A percentile compares a stretch with the other conserved stretches of the same genome.
Conservation (phyloP, 2,888 invertebrate genomes). For the Dryobotodes eremita region DNA sequence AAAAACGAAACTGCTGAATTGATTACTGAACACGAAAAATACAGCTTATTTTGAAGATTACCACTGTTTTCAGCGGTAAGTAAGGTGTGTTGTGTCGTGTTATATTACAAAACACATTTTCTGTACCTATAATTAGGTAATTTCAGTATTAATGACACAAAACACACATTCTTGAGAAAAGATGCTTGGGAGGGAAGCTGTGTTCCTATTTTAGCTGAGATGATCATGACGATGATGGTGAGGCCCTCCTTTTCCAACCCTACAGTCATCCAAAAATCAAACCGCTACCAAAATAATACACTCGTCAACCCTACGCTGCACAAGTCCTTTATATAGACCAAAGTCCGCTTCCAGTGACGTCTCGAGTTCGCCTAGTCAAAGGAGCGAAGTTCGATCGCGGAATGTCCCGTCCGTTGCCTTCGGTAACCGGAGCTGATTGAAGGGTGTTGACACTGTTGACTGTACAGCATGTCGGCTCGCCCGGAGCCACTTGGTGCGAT, state of each 20-base stretch:
- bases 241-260: not conserved
- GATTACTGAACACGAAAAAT: not conserved
- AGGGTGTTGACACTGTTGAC: constrained; percentile 49
- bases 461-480: constrained; percentile 1
- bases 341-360: constrained; percentile 4
- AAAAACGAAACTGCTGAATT: not conserved
- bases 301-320: not conserved
- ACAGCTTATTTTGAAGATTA: not conserved
- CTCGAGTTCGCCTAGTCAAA: constrained; percentile 22
- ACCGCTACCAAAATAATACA: not conserved
- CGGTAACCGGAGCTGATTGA: constrained; percentile 42
- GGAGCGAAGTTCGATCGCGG: constrained; percentile 13
- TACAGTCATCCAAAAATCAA: not conserved
- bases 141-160: not conserved
- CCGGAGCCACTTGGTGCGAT: constrained; percentile 26
- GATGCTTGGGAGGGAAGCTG: not conserved
- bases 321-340: not conserved
- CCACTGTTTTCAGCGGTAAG: not conserved
- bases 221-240: not conserved
- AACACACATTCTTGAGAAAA: not conserved
- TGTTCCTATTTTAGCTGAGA: not conserved
- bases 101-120: not conserved
- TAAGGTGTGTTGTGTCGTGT: not conserved
- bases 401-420: constrained; percentile 1
- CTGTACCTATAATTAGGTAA: not conserved